phyloP scores from a whole-genome alignment of 2,888 invertebrate species.

The Acrocyrtus sp. region DNA sequence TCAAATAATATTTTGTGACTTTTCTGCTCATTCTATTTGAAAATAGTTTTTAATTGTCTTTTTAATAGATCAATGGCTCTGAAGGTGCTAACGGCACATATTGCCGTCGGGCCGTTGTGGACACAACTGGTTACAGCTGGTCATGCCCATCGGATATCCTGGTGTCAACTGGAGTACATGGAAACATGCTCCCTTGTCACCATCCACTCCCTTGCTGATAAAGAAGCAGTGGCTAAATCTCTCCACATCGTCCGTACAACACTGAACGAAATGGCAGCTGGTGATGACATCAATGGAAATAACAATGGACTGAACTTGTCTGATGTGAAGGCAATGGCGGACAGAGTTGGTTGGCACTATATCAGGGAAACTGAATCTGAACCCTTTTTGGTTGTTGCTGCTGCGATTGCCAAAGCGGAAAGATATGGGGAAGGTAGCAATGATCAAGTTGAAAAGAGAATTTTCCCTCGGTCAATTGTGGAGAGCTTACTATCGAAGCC shows the following conservation, averaged over 20 bases:
- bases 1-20: background rate
- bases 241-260: slow-evolving; percentile 35
- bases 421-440: slow-evolving; percentile 54
- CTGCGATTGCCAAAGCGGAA: slow-evolving; percentile 60
- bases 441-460: slow-evolving; percentile 55
- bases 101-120: slow-evolving; percentile 61
- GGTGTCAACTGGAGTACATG: slow-evolving; percentile 62
- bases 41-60: slow-evolving; percentile 4
- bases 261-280: slow-evolving; percentile 29
- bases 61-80: slow-evolving; percentile 47
- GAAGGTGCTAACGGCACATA: slow-evolving; percentile 60
- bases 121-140: slow-evolving; percentile 57
- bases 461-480: slow-evolving; percentile 54
- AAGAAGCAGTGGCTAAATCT: slow-evolving; percentile 46
- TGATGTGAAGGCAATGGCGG: slow-evolving; percentile 57
- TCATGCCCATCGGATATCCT: slow-evolving; percentile 60
- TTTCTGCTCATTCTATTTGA: background rate
- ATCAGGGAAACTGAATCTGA: slow-evolving; percentile 61
- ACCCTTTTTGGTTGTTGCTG: slow-evolving; percentile 58
- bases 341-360: slow-evolving; percentile 63
- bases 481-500: slow-evolving; percentile 52
- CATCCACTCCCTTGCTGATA: slow-evolving; percentile 54
- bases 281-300: slow-evolving; percentile 12
- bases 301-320: slow-evolving; percentile 26
- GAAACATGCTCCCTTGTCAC: slow-evolving; percentile 60